A percentile compares a stretch with the other conserved stretches of the same genome.
These are phyloP conservation scores for Peromyscus melanophrys DNA, from an alignment of 2,797 vertebrate species.

Conservation along the genomic window DNA sequence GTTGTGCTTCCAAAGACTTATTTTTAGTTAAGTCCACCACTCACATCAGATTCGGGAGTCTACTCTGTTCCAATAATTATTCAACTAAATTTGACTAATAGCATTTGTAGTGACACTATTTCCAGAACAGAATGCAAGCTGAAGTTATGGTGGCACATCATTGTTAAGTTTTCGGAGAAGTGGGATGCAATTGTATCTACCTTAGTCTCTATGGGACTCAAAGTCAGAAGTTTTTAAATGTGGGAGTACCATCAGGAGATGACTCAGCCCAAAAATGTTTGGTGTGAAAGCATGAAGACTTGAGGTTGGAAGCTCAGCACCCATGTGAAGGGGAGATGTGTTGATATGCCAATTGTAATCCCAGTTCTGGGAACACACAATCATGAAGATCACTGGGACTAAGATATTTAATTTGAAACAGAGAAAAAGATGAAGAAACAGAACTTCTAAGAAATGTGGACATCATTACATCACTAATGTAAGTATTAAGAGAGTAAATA, in stretches of 20 bases:
- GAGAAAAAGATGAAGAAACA: not conserved
- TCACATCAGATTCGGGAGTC: not conserved
- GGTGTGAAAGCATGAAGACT: not conserved
- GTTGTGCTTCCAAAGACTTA: not conserved
- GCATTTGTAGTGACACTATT: not conserved
- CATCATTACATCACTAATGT: not conserved
- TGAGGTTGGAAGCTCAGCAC: not conserved
- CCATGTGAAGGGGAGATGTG: not conserved
- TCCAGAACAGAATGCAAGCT: not conserved
- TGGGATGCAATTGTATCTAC: not conserved
- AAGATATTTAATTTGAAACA: not conserved
- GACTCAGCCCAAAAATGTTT: not conserved
- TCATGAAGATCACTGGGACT: not conserved
- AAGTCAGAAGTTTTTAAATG: not conserved
- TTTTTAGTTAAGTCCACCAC: not conserved
- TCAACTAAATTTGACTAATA: not conserved
- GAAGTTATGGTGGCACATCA: not conserved
- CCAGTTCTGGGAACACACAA: not conserved
- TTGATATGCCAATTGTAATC: not conserved
- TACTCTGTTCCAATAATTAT: not conserved
- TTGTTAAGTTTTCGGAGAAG: not conserved
- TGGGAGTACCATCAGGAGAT: not conserved
- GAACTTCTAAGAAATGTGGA: too few species aligned
- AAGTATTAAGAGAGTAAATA: not conserved
- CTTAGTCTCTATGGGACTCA: not conserved